Base-by-base conservation (phyloP, 2,797 vertebrate genomes). In the Bovichtus diacanthus region DNA sequence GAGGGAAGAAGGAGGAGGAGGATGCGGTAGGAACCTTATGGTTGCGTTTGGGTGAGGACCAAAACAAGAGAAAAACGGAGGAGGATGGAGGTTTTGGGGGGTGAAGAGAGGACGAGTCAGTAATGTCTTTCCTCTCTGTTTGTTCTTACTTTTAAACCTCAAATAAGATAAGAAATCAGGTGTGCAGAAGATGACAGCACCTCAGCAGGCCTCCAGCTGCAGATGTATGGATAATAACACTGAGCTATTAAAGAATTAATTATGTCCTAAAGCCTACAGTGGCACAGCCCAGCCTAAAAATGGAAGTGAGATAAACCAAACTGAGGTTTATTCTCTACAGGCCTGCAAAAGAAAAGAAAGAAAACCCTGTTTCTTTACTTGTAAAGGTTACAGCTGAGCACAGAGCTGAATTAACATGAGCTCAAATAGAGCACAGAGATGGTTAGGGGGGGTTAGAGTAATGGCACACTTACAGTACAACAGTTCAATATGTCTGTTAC, bases 11-110 rank as follows among this genome's bases (percentile, higher is more conserved):
- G 90, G 92, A 91, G 91, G 80, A 68, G 93, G 93, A 90, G 90
- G 93, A 89, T 88, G 92, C 91, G 93, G 89, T 93, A 91, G 94
- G 94, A 95, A 92, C 94, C 94, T 94, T 95, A 95, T 95, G 95
- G 93, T 95, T 95, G 95, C 95, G 94, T 95, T 94, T 95, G 92
- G 90, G 90, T 94, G 93, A 92, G 85, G 86, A 94, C 93, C 83
- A 80, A 58, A 65, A 85, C 78, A 87, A 80, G 89, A 92, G 88
- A 93, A 93, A 93, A 89, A 87, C 21, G 31, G 29, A 6, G 49
- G 29, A 67, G 62, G 70, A 47, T 10, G 50, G 21, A 36, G 39
- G 29, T 0, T 15, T 69, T 61, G 18, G 50, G 12, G 9, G 21
- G 69, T 77, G 7, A 23, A 39, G 75, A 71, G 76, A 83, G 79